A percentile compares a stretch with the other conserved stretches of the same genome.
Evolutionary conservation across 2,797 vertebrate species (phyloP).

Genomic region (Sebastes diaconus): DNA sequence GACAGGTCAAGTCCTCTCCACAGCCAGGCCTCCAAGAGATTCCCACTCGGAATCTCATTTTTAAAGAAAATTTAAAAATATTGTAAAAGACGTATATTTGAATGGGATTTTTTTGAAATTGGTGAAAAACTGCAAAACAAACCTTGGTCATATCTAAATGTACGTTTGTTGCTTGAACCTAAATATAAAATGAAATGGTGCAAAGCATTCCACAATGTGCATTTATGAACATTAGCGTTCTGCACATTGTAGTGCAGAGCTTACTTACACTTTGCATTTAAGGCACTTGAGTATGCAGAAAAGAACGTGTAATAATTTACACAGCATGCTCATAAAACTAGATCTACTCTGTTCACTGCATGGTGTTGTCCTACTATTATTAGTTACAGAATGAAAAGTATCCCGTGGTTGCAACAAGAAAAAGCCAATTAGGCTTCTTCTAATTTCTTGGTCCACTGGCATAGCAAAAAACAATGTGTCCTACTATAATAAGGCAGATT

Average conservation of each 20-base stretch:
- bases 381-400: neutral
- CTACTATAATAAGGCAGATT: slow-evolving; percentile 18
- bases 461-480: neutral
- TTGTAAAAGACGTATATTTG: neutral
- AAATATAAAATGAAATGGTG: neutral
- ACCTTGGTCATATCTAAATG: neutral
- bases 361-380: neutral
- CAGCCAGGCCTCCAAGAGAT: neutral
- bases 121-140: neutral
- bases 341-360: neutral
- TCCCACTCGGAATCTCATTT: neutral
- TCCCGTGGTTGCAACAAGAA: neutral
- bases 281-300: neutral
- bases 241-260: neutral
- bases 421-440: slow-evolving; percentile 7
- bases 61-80: neutral
- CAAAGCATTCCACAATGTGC: neutral
- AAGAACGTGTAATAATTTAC: neutral
- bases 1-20: slow-evolving; percentile 15
- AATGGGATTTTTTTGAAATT: neutral
- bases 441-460: slow-evolving; percentile 40
- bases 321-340: neutral
- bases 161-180: neutral
- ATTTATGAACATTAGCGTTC: neutral
- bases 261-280: neutral